Conservation (phyloP, 2,888 invertebrate genomes). For the Melipona bicolor region DNA sequence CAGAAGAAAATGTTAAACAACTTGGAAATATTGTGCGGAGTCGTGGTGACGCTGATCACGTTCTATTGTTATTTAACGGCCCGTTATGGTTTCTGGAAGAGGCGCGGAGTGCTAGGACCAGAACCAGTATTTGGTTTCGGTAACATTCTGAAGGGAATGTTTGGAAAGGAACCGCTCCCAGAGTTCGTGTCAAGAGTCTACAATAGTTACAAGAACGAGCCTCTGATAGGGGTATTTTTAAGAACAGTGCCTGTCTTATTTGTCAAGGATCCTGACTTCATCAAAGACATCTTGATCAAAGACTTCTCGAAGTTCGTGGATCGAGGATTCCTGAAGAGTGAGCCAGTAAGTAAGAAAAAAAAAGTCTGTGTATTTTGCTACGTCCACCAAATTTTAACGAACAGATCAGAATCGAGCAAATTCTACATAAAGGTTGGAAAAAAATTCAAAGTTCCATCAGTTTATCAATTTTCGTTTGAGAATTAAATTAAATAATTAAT, state of each 20-base stretch:
- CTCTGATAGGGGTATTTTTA: constrained; percentile 24
- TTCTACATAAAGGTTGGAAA: no score
- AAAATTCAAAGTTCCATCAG: no score
- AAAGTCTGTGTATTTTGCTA: no score
- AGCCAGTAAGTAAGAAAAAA: not conserved
- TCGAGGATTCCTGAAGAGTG: constrained; percentile 68
- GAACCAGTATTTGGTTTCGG: constrained; percentile 70
- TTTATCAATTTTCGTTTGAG: no score
- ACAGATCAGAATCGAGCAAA: no score
- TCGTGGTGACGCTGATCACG: constrained; percentile 72
- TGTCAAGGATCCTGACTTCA: constrained; percentile 77
- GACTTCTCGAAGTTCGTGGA: constrained; percentile 81
- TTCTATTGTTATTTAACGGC: constrained; percentile 35
- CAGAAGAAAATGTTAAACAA: not conserved
- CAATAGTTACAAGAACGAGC: constrained; percentile 9
- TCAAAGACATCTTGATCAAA: constrained; percentile 82
- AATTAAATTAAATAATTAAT: no score
- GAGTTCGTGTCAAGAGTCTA: not conserved
- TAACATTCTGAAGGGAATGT: not conserved
- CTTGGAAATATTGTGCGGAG: constrained; percentile 69
- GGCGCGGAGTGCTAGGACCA: constrained; percentile 18
- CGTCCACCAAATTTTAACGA: no score
- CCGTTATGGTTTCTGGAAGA: constrained; percentile 25
- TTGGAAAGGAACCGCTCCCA: not conserved
- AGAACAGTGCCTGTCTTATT: constrained; percentile 10